Evolutionary conservation across 2,113 vertebrate genomes (phyloP).

Genomic region (Alligator mississippiensis): DNA sequence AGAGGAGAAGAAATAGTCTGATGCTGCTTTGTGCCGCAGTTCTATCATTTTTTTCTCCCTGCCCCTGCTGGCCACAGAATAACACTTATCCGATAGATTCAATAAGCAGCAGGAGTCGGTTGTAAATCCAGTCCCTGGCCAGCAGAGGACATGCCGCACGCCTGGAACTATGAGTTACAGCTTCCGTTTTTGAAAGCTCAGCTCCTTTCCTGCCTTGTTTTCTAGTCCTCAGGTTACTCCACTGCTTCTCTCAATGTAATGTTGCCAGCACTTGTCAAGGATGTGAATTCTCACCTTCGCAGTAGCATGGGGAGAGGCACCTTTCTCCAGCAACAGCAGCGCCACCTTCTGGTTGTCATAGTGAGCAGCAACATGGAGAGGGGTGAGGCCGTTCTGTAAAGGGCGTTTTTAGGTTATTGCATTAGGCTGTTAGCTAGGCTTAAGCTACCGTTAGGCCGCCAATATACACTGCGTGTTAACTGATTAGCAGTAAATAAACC

Average conservation of each 20-base stretch:
- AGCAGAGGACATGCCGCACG: background rate
- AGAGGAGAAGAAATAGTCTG: background rate
- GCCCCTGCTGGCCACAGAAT: background rate
- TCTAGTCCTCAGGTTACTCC: background rate
- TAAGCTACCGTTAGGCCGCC: constrained; percentile 59
- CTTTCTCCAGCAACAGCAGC: constrained; percentile 95
- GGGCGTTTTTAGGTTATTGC: constrained; percentile 72
- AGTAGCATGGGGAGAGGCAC: constrained; percentile 90
- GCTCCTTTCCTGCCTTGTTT: background rate
- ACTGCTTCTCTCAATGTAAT: background rate
- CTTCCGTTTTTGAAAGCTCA: background rate
- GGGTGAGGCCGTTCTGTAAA: constrained; percentile 96
- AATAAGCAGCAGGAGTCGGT: background rate
- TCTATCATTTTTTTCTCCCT: background rate
- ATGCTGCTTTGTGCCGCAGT: background rate
- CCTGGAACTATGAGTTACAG: background rate
- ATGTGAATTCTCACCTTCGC: constrained; percentile 91
- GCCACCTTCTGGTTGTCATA: constrained; percentile 99
- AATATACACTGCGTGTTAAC: constrained; percentile 38
- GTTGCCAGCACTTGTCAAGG: background rate
- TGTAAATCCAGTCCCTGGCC: background rate
- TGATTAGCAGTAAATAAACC: background rate
- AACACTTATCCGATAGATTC: background rate
- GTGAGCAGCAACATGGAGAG: constrained; percentile 96
- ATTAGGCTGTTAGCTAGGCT: constrained; percentile 63